phyloP scores from a whole-genome alignment of 2,888 invertebrate genomes.

The Tortricodes alternella region DNA sequence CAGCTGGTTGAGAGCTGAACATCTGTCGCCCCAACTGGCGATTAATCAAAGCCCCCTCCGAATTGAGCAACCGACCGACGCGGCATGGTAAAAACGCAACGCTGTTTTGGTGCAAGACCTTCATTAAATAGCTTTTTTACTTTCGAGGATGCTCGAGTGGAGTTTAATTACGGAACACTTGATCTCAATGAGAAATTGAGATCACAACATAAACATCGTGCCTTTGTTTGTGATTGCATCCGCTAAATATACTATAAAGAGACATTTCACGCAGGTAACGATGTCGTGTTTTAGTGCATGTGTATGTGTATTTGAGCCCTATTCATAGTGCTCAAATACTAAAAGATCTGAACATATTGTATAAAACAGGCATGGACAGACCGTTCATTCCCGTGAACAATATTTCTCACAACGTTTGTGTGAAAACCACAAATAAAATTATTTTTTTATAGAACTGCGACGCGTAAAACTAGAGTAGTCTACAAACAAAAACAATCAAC shows the following conservation, averaged over 20 bases:
- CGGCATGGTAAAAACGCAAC: conserved; percentile 18
- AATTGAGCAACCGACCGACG: conserved; percentile 46
- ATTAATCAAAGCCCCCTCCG: conserved; percentile 70
- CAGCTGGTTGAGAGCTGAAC: conserved; percentile 57
- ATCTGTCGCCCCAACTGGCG: conserved; percentile 74
- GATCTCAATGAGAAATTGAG: conserved; percentile 16
- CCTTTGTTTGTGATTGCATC: background rate
- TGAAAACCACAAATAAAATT: too few relatives aligned
- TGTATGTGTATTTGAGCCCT: too few relatives aligned
- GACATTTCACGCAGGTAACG: too few relatives aligned
- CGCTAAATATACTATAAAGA: too few relatives aligned
- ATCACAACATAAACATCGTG: background rate
- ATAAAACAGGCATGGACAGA: too few relatives aligned
- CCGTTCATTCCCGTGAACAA: too few relatives aligned
- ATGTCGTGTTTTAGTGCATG: too few relatives aligned
- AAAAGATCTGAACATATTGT: too few relatives aligned
- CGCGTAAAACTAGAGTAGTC: background rate
- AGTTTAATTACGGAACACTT: conserved; percentile 21
- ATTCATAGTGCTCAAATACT: too few relatives aligned
- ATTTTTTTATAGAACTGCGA: too few relatives aligned
- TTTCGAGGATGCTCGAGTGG: conserved; percentile 13
- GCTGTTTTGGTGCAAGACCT: conserved; percentile 20
- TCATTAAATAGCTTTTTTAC: conserved; percentile 24
- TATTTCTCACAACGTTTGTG: too few relatives aligned
- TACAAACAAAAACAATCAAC: conserved; percentile 23